A percentile compares a stretch with the other conserved stretches of the same genome.
Conservation (phyloP, 2,797 vertebrate genomes). For the Miopithecus talapoin region DNA sequence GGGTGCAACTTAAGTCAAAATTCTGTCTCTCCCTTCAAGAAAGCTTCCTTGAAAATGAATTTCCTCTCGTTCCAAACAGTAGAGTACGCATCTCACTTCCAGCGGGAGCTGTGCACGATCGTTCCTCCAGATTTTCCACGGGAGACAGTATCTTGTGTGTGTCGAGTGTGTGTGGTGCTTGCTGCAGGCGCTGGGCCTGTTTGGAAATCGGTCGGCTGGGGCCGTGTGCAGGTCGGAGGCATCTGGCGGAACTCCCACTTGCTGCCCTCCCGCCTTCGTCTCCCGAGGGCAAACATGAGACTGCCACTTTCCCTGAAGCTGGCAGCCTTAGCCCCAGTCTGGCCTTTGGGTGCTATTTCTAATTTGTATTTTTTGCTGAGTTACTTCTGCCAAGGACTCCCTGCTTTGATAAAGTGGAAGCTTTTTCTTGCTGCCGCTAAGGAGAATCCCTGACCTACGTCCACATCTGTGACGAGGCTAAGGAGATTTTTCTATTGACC, state of each 20-base stretch:
- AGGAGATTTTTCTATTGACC: slow-evolving; percentile 54
- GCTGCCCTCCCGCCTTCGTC: background rate
- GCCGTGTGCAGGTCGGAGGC: background rate
- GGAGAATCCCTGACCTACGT: slow-evolving; percentile 77
- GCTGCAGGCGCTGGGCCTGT: background rate
- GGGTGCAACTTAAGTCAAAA: background rate
- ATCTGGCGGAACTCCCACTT: background rate
- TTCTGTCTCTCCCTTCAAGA: background rate
- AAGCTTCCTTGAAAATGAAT: background rate
- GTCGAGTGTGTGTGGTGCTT: background rate
- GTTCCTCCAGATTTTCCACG: background rate
- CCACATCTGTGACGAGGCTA: slow-evolving; percentile 57
- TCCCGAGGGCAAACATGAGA: background rate
- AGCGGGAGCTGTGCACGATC: background rate
- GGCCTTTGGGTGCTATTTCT: slow-evolving; percentile 72
- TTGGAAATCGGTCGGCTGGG: background rate
- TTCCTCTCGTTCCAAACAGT: background rate
- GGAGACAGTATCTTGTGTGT: background rate
- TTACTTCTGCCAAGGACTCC: slow-evolving; percentile 74
- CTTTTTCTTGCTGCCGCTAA: slow-evolving; percentile 66
- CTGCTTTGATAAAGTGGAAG: slow-evolving; percentile 80
- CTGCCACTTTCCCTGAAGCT: slow-evolving; percentile 33
- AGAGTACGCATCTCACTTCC: background rate
- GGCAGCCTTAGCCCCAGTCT: slow-evolving; percentile 46
- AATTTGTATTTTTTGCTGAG: slow-evolving; percentile 79